phyloP scores from a whole-genome alignment of 2,113 vertebrate species.

The Ptyas mucosa region DNA sequence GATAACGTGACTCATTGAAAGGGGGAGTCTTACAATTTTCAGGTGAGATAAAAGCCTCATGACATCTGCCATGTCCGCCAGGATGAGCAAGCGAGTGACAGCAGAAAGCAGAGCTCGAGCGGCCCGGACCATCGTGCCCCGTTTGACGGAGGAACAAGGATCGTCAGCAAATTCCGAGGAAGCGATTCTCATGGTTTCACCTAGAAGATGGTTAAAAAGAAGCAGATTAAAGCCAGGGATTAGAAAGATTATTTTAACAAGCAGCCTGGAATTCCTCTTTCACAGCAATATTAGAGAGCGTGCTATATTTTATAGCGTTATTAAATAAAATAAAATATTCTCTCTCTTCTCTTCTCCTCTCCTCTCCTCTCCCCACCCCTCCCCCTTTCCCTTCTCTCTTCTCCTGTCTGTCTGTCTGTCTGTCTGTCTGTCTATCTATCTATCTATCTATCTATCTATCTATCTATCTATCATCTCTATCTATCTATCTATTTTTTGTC shows the following conservation, averaged over 20 bases:
- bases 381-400: too few relatives aligned
- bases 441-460: too few relatives aligned
- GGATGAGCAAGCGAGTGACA: conserved; percentile 94
- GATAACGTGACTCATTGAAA: accelerated
- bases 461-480: too few relatives aligned
- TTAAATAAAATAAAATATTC: neutral
- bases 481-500: too few relatives aligned
- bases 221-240: accelerated
- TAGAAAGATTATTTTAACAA: accelerated
- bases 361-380: too few relatives aligned
- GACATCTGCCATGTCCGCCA: conserved; percentile 98
- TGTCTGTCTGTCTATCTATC: too few relatives aligned
- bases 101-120: conserved; percentile 92
- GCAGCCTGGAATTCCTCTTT: too few relatives aligned
- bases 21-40: conserved; percentile 77
- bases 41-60: conserved; percentile 96
- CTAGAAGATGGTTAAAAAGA: conserved; percentile 55
- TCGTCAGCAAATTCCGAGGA: conserved; percentile 97
- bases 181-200: conserved; percentile 91
- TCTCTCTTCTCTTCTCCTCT: too few relatives aligned
- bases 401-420: too few relatives aligned
- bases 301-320: neutral
- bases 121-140: conserved; percentile 95
- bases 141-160: conserved; percentile 94
- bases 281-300: too few relatives aligned